Percentiles rank a stretch among this genome's conserved stretches.
Evolutionary conservation across 2,888 invertebrate species (phyloP).

Genomic region (Sminthurides aquaticus): DNA sequence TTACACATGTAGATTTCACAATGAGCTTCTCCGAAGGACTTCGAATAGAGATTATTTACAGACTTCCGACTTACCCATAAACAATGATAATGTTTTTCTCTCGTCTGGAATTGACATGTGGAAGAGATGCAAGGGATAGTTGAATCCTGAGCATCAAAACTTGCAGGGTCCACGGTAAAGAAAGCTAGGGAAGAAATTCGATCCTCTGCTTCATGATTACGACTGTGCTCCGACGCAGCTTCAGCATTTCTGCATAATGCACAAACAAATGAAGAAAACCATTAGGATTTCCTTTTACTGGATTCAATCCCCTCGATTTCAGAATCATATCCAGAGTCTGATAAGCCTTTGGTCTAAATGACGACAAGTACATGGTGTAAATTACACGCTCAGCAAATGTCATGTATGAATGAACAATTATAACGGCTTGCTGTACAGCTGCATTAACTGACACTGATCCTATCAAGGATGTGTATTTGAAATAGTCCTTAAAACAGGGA

Average conservation of each 20-base stretch:
- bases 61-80: slow-evolving; percentile 69
- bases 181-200: slow-evolving; percentile 72
- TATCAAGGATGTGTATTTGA: too few relatives aligned
- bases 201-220: slow-evolving; percentile 82
- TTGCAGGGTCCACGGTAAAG: slow-evolving; percentile 56
- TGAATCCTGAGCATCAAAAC: slow-evolving; percentile 43
- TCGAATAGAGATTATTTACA: too few relatives aligned
- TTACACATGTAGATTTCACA: too few relatives aligned
- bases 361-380: too few relatives aligned
- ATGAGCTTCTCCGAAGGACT: too few relatives aligned
- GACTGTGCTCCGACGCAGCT: slow-evolving; percentile 74
- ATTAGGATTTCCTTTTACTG: slow-evolving; percentile 12
- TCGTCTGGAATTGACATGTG: slow-evolving; percentile 63
- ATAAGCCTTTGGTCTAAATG: not conserved
- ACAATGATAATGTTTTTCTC: slow-evolving; percentile 81
- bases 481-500: too few relatives aligned
- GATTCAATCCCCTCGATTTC: not conserved
- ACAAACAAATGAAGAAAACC: slow-evolving; percentile 44
- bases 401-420: too few relatives aligned
- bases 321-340: not conserved
- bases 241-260: slow-evolving; percentile 51
- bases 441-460: too few relatives aligned
- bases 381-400: too few relatives aligned
- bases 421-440: too few relatives aligned
- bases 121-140: slow-evolving; percentile 45